Base-by-base conservation (phyloP, 1,140 invertebrate species). In the Zaprionus inermis region DNA sequence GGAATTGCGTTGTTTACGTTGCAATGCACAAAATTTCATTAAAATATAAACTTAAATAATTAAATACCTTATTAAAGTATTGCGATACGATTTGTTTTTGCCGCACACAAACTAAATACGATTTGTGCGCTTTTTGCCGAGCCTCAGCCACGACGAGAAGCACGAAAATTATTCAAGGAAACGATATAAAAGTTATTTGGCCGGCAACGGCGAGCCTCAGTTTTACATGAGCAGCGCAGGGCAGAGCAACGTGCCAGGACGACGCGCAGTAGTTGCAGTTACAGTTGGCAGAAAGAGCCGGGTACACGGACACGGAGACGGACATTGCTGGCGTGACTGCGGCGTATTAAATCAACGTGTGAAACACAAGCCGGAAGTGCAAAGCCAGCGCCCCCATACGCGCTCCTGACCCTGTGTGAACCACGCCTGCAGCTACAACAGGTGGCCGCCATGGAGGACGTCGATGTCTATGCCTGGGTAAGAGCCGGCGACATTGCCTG, bases 271-370 rank as follows among this genome's bases (percentile, higher is more conserved):
- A 60, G 65, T 16, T 44, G 38, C 44, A 56, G 46, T 38, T 44
- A 59, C 55, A 56, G 24, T 54, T 57, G 57, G 56, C 38, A 73
- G 12, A 46, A 14, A 67, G 30, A 58, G 32, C 2, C 34, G 12
- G 44, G 7, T 28, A 65, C 28, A 64, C 14, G n/a, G 38, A 65
- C 22, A 41, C 10, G 49, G 49, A 32, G 30, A 52, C 59, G 34
- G 56, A 76, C 76, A 88, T 88, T 73, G 34, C 58, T 84, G 61
- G 65, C 84, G 84, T 88, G 84, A 78, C 78, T 84, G 84, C 80
- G 54, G 78, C 65, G 84, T 68, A 88, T 88, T 88, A 88, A 88
- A 88, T 88, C 84, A 88, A 73, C 78, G 78, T 81, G 81, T 78
- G 78, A 84, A 85, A 85, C 81, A 72, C 65, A 60, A 86, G 76